Evolutionary conservation across 1,140 invertebrate genomes (phyloP).

Genomic region (Philotrypesis tridentata): DNA sequence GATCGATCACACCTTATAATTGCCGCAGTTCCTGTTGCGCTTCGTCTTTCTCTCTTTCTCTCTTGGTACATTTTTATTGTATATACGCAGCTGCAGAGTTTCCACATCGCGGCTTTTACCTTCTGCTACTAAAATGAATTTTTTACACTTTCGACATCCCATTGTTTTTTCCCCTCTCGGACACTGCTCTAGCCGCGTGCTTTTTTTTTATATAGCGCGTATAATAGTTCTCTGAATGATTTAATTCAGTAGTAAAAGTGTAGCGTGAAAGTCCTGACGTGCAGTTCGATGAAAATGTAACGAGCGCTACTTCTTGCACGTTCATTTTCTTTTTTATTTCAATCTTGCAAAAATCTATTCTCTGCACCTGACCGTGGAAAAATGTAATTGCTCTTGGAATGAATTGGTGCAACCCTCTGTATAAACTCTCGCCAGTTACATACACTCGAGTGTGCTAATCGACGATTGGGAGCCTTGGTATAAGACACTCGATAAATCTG

Average conservation of each 20-base stretch:
- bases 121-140: not conserved
- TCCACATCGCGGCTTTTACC: conserved; percentile 19
- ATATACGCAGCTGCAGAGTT: not conserved
- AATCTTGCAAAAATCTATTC: too few relatives aligned
- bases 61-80: conserved; percentile 21
- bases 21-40: conserved; percentile 24
- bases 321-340: too few relatives aligned
- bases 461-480: too few relatives aligned
- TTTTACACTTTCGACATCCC: conserved; percentile 41
- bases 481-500: not conserved
- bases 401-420: not conserved
- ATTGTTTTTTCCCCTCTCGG: conserved; percentile 4
- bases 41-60: conserved; percentile 18
- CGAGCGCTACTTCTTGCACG: too few relatives aligned
- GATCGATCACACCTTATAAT: conserved; percentile 48
- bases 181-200: not conserved
- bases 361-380: too few relatives aligned
- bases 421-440: not conserved
- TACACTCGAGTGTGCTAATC: not conserved
- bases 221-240: conserved; percentile 9
- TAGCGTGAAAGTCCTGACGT: not conserved
- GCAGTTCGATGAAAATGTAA: not conserved
- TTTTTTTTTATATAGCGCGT: not conserved
- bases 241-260: not conserved
- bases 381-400: too few relatives aligned